These are phyloP conservation scores for Gallinago paraguaiae DNA, from an alignment of 2,113 vertebrate genomes.

Conservation along the genomic window DNA sequence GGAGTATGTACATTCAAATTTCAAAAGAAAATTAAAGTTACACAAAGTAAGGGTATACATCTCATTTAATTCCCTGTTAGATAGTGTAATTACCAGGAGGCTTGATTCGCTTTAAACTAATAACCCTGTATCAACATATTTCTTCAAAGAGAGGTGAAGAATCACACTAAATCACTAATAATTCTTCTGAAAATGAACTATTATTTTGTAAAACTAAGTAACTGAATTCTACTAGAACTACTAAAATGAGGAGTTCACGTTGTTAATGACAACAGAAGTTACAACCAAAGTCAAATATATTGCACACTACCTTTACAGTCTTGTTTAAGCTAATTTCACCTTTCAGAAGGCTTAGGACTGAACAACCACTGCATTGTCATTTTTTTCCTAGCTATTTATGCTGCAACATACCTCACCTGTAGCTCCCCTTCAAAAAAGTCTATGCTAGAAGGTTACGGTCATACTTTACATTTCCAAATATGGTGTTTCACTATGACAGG, in stretches of 20 bases:
- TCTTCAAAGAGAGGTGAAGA: neutral
- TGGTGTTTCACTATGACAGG: accelerated
- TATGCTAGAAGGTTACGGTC: neutral
- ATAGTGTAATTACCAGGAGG: neutral
- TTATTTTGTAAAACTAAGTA: neutral
- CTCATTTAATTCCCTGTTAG: neutral
- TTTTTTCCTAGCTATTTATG: neutral
- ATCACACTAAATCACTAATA: neutral
- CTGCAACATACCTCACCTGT: neutral
- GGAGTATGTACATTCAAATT: neutral
- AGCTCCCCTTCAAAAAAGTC: neutral
- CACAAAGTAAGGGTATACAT: neutral
- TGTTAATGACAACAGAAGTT: neutral
- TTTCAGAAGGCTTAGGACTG: neutral
- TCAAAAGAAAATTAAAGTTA: neutral
- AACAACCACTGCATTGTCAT: neutral
- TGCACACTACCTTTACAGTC: neutral
- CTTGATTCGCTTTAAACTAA: neutral
- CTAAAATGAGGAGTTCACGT: neutral
- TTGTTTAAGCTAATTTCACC: neutral
- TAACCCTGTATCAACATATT: neutral
- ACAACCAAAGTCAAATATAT: neutral
- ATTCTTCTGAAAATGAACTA: neutral
- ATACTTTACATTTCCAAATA: neutral
- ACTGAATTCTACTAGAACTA: neutral